A percentile compares a stretch with the other conserved stretches of the same genome.
Evolutionary conservation across 1,140 invertebrate genomes (phyloP).

Genomic region (Drosophila takahashii): DNA sequence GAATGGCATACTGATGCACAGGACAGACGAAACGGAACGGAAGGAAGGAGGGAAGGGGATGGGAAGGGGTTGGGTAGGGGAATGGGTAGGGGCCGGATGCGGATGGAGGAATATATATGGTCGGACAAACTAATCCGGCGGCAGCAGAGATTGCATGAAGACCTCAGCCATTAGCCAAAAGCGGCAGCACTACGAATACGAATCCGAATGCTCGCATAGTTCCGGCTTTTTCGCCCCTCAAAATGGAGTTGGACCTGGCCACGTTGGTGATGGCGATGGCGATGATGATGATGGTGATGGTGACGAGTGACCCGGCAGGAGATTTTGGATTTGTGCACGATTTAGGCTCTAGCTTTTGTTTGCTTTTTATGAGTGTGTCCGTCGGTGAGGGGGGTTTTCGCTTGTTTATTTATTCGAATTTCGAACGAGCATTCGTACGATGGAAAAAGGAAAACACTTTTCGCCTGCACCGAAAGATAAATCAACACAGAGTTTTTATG

Average conservation of each 20-base stretch:
- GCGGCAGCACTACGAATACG: slow-evolving; percentile 8
- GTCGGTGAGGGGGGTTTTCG: slow-evolving; percentile 20
- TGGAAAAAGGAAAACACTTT: slow-evolving; percentile 7
- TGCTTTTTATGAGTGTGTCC: slow-evolving; percentile 24
- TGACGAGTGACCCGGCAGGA: slow-evolving; percentile 54
- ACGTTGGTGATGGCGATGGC: slow-evolving; percentile 10
- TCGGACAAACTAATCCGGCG: slow-evolving; percentile 57
- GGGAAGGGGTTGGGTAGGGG: too few relatives aligned
- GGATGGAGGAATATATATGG: slow-evolving; percentile 29
- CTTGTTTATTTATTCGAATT: slow-evolving; percentile 43
- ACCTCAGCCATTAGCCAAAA: slow-evolving; percentile 45
- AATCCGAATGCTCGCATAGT: slow-evolving; percentile 16
- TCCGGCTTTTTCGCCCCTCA: slow-evolving; percentile 16
- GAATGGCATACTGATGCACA: slow-evolving; percentile 29
- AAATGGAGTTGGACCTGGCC: slow-evolving; percentile 1
- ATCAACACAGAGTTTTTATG: not conserved
- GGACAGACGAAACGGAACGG: slow-evolving; percentile 19
- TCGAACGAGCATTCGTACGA: slow-evolving; percentile 1
- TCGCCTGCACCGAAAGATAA: not conserved
- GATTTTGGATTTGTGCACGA: slow-evolving; percentile 53
- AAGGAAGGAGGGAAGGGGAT: slow-evolving; percentile 27
- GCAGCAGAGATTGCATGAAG: slow-evolving; percentile 42
- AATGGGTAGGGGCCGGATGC: not conserved
- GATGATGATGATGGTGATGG: slow-evolving; percentile 21
- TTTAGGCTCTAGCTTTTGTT: slow-evolving; percentile 40